Percentiles rank a stretch among this genome's conserved stretches.
Conservation (phyloP, 1,140 invertebrate genomes). For the Leptopilina boulardi region DNA sequence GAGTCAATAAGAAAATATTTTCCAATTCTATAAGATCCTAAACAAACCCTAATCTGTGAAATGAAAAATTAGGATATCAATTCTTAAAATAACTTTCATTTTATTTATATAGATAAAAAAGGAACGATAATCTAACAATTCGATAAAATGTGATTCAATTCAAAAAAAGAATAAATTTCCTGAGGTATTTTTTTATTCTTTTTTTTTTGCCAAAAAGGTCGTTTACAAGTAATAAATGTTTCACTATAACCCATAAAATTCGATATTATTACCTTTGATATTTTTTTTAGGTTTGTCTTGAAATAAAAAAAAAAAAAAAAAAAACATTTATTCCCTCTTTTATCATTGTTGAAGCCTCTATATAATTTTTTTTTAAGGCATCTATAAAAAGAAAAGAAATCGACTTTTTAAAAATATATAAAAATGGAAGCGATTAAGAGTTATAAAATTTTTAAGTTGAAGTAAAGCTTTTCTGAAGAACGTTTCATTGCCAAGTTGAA, state of each 20-base stretch:
- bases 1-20: not conserved
- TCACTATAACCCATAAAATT: not conserved
- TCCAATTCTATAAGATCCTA: not conserved
- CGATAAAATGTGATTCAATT: not conserved
- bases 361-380: not conserved
- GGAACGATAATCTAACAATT: not conserved
- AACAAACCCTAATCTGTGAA: not conserved
- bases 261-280: not conserved
- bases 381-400: not conserved
- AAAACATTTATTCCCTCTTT: not conserved
- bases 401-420: not conserved
- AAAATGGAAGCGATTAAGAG: not conserved
- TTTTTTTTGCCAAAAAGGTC: too few species aligned
- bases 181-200: too few species aligned
- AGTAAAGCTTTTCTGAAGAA: conserved; percentile 12
- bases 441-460: not conserved
- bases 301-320: too few species aligned
- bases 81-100: too few species aligned
- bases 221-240: too few species aligned
- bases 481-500: conserved; percentile 20
- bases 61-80: too few species aligned
- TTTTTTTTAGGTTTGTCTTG: too few species aligned
- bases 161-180: too few species aligned
- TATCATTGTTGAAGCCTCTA: not conserved
- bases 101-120: too few species aligned